Conservation (phyloP, 2,113 vertebrate species). For the Phrynocephalus versicolor region DNA sequence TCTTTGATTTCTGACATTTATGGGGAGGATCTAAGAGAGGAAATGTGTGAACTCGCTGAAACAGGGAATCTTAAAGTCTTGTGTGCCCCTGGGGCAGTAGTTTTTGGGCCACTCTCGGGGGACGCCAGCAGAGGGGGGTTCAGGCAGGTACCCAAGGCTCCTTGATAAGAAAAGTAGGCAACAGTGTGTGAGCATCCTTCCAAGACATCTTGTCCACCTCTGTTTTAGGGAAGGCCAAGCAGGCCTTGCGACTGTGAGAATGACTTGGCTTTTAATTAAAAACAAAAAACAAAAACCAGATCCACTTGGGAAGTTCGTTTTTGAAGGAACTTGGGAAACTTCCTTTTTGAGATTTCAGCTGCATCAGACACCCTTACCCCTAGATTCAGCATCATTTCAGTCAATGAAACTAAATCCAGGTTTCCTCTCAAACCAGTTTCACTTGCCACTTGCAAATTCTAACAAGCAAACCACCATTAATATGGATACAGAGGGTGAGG, state of each 20-base stretch:
- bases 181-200: too few species aligned
- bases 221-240: too few species aligned
- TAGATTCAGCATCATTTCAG: not conserved
- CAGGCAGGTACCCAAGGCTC: not conserved
- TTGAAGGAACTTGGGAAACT: too few species aligned
- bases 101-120: not conserved
- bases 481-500: not conserved
- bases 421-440: not conserved
- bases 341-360: too few species aligned
- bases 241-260: too few species aligned
- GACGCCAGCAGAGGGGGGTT: not conserved
- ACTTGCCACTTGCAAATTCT: not conserved
- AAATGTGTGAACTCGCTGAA: conserved; percentile 41
- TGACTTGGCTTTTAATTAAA: too few species aligned
- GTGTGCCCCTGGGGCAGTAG: not conserved
- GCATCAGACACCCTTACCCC: not conserved
- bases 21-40: conserved; percentile 12
- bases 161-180: not conserved
- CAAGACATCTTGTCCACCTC: not conserved
- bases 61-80: not conserved
- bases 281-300: too few species aligned
- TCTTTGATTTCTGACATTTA: conserved; percentile 39
- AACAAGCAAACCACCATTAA: not conserved
- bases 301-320: too few species aligned
- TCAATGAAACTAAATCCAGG: not conserved